Evolutionary conservation across 2,888 invertebrate species (phyloP).

Genomic region (Drosophila mulleri): DNA sequence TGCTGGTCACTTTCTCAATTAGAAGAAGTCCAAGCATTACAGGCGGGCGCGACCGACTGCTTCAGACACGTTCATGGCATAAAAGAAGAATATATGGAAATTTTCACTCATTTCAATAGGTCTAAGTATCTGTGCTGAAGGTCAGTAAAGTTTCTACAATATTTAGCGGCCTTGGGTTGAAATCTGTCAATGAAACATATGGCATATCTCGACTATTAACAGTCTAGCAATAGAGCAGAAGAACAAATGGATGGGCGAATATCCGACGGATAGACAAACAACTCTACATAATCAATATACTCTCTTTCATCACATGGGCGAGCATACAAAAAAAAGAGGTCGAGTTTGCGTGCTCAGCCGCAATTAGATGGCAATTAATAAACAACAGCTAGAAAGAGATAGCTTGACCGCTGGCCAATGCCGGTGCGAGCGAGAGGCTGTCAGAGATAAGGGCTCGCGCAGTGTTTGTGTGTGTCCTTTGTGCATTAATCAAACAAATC

Average conservation of each 20-base stretch:
- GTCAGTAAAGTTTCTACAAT: too few relatives aligned
- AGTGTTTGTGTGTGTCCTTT: constrained; percentile 18
- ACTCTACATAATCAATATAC: background rate
- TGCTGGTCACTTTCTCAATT: constrained; percentile 57
- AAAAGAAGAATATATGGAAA: background rate
- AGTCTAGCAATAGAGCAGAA: too few relatives aligned
- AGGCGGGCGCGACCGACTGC: background rate
- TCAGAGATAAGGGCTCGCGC: constrained; percentile 23
- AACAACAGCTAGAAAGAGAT: constrained; percentile 16
- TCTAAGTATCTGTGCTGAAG: too few relatives aligned
- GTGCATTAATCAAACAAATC: constrained; percentile 76
- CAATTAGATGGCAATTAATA: constrained; percentile 76
- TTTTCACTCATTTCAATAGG: too few relatives aligned
- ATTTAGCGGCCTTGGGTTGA: too few relatives aligned
- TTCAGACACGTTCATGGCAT: background rate
- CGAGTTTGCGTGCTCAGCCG: constrained; percentile 56
- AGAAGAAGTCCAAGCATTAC: constrained; percentile 8
- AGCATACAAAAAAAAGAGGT: background rate
- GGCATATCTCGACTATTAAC: too few relatives aligned
- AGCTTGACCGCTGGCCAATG: background rate
- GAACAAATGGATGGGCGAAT: too few relatives aligned
- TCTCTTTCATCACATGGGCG: background rate
- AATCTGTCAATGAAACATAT: too few relatives aligned
- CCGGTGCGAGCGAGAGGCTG: background rate
- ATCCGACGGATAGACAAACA: too few relatives aligned